Evolutionary conservation across 2,113 vertebrate genomes (phyloP), one percentile per base, ranked within the genome.

Genomic region (Macquaria ambigua): DNA sequence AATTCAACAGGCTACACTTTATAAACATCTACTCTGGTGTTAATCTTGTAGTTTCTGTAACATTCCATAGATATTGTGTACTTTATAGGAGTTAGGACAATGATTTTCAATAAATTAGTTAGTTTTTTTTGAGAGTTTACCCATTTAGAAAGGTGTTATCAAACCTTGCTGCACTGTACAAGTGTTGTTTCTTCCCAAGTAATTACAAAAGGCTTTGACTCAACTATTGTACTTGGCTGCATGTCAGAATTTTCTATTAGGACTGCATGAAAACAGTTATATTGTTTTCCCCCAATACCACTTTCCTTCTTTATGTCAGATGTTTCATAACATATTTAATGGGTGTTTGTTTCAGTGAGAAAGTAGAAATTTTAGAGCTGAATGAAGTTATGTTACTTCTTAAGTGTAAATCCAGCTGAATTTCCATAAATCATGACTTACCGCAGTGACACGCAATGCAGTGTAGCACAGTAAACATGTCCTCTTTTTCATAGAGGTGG

Each of bases 191-290:
- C 21, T 52, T 34, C 25, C 31, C 20, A 50, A 58, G 16, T 48
- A 61, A 79, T 43, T 70, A 14, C 55, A 61, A 70, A 48, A 61
- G 18, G 39, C 28, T 69, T 46, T 69, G 52, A 48, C 56, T 74
- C 11, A 48, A 43, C 58, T 43, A 15, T 62, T 50, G 28, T 62
- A n/a, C 43, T 75, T 62, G 58, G 41, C 41, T 53, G 69, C 25
- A 23, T 62, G 58, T 62, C 73, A 75, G 4, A 39, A 20, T 34
- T 63, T 63, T 75, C 28, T 75, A 48, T 75, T 23, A 25, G 53
- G 53, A 31, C 39, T 18, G 18, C 41, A 23, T 62, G 41, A 9
- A 59, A 28, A 59, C 15, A 1, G 16, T 56, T 72, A 31, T 4
- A 8, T 39, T 74, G 55, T 74, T 69, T n/a, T 46, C 6, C 11